These are phyloP conservation scores for Papilio glaucus DNA, from an alignment of 1,140 invertebrate genomes.

Conservation along the genomic window DNA sequence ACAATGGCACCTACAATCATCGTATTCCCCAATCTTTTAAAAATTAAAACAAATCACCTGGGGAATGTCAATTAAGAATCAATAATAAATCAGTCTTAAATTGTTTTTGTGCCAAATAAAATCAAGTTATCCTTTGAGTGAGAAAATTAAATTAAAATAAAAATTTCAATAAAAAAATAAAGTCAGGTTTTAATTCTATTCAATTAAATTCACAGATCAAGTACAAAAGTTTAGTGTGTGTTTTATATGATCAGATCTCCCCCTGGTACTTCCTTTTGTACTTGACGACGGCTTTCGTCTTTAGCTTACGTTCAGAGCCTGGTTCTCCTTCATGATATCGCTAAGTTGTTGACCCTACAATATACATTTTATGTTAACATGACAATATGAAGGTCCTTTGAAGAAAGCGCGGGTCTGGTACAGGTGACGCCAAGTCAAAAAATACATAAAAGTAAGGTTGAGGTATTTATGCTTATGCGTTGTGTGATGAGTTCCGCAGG, in stretches of 20 bases:
- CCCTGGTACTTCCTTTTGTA: background rate
- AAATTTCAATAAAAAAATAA: conserved; percentile 5
- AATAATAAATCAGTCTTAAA: conserved; percentile 33
- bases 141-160: conserved; percentile 5
- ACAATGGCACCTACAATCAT: conserved; percentile 27
- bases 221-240: conserved; percentile 26
- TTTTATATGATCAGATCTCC: conserved; percentile 26
- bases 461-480: background rate
- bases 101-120: background rate
- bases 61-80: conserved; percentile 25
- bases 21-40: background rate
- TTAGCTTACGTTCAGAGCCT: conserved; percentile 29
- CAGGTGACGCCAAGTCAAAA: too few relatives aligned
- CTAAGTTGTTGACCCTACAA: conserved; percentile 74
- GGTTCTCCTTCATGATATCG: conserved; percentile 75
- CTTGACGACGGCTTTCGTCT: background rate
- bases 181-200: conserved; percentile 26
- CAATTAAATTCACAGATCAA: background rate
- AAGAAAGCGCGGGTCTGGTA: too few relatives aligned
- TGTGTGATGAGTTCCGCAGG: too few relatives aligned
- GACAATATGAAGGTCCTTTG: too few relatives aligned
- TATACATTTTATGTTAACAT: too few relatives aligned
- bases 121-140: background rate
- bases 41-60: background rate
- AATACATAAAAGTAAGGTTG: too few relatives aligned